Evolutionary conservation across 2,113 vertebrate genomes (phyloP).

Genomic region (Carassius carassius): DNA sequence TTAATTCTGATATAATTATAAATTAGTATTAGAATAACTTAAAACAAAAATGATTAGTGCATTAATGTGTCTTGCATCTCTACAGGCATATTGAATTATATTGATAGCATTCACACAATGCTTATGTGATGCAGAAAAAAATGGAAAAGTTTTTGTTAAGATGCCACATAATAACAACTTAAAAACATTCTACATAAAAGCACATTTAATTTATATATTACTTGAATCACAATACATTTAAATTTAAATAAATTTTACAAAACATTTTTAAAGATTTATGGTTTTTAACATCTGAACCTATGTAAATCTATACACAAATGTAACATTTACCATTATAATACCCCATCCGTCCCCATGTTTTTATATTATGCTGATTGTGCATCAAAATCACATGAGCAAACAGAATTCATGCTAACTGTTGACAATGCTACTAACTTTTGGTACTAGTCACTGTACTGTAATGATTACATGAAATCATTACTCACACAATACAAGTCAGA

Average conservation of each 20-base stretch:
- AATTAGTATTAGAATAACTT: not conserved
- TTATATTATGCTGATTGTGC: not conserved
- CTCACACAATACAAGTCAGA: conserved; percentile 1
- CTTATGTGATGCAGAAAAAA: not conserved
- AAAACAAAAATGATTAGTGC: not conserved
- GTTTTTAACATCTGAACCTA: not conserved
- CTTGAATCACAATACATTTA: conserved; percentile 38
- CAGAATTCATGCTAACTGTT: not conserved
- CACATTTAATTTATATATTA: conserved; percentile 9
- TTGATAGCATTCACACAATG: not conserved
- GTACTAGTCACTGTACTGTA: conserved; percentile 8
- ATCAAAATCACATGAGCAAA: conserved; percentile 17
- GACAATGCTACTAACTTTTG: not conserved
- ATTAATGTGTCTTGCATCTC: not conserved
- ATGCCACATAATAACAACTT: conserved; percentile 19
- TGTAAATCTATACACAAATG: conserved; percentile 5
- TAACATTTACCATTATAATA: not conserved
- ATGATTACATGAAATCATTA: conserved; percentile 7
- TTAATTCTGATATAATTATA: not conserved
- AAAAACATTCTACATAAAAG: conserved; percentile 26
- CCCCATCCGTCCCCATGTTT: not conserved
- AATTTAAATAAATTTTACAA: conserved; percentile 17
- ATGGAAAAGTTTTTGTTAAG: not conserved
- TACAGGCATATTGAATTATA: too few relatives aligned
- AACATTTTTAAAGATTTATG: not conserved